These are phyloP conservation scores for Mohoua ochrocephala DNA, from an alignment of 2,113 vertebrate genomes.

Conservation along the genomic window DNA sequence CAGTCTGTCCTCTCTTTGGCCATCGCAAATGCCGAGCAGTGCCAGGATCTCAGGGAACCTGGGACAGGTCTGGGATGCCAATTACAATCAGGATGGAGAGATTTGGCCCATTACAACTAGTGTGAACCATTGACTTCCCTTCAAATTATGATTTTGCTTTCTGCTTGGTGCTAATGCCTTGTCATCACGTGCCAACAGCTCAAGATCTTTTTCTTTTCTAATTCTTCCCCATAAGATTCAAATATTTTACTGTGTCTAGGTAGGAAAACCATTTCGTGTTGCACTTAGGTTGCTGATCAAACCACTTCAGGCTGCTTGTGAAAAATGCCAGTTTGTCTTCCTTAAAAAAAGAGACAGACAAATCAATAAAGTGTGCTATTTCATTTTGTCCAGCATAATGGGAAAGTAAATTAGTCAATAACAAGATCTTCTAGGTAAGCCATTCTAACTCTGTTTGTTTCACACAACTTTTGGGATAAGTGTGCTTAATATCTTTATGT, in stretches of 20 bases:
- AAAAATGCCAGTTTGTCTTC: neutral
- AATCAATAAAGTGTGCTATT: neutral
- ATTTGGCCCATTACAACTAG: neutral
- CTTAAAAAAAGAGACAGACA: neutral
- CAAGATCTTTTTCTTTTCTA: neutral
- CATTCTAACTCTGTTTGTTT: neutral
- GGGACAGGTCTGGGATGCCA: neutral
- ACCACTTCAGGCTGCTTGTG: neutral
- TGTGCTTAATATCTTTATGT: neutral
- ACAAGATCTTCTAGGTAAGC: neutral
- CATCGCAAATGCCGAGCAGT: neutral
- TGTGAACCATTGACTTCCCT: neutral
- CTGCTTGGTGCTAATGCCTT: neutral
- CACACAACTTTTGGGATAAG: neutral
- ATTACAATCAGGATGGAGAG: neutral
- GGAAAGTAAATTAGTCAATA: neutral
- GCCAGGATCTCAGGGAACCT: neutral
- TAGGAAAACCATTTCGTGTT: neutral
- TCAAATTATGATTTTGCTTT: neutral
- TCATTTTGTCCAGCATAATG: neutral
- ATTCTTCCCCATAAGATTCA: neutral
- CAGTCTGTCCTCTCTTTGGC: neutral
- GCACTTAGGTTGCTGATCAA: neutral
- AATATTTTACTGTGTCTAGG: neutral
- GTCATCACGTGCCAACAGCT: neutral